A percentile compares a stretch with the other conserved stretches of the same genome.
Evolutionary conservation across 2,797 vertebrate species (phyloP).

Genomic region (Perdix hodgsoniae): DNA sequence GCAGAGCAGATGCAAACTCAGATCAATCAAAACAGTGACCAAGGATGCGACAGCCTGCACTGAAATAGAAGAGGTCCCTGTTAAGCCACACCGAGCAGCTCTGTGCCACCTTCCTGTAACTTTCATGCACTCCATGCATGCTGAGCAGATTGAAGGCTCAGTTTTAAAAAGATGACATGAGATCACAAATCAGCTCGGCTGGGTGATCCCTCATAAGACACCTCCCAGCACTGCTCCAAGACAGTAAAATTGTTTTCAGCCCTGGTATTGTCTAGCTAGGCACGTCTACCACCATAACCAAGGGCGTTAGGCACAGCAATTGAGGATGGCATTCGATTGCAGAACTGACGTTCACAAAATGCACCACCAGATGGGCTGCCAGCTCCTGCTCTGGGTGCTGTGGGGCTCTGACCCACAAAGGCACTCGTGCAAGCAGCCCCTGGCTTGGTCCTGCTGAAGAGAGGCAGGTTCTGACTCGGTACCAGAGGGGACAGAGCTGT

Average conservation of each 20-base stretch:
- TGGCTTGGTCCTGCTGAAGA: neutral
- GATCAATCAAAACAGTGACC: conserved; percentile 27
- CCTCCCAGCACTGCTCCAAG: neutral
- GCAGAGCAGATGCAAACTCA: conserved; percentile 26
- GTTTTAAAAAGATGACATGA: neutral
- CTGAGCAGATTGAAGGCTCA: neutral
- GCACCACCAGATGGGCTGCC: too few species aligned
- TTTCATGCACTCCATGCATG: neutral
- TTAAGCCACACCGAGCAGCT: neutral
- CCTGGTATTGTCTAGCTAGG: neutral
- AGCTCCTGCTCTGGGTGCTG: neutral
- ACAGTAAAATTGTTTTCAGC: neutral
- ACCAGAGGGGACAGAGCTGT: neutral
- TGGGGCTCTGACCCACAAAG: neutral
- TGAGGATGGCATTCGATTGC: neutral
- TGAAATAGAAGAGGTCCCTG: neutral
- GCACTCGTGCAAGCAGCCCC: neutral
- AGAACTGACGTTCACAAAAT: neutral
- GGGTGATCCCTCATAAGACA: neutral
- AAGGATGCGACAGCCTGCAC: neutral
- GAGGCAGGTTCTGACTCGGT: neutral
- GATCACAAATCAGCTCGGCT: neutral
- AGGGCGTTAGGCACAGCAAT: neutral
- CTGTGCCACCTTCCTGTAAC: neutral
- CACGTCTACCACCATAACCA: neutral